Evolutionary conservation across 2,113 vertebrate genomes (phyloP).

Genomic region (Atractosteus spatula): DNA sequence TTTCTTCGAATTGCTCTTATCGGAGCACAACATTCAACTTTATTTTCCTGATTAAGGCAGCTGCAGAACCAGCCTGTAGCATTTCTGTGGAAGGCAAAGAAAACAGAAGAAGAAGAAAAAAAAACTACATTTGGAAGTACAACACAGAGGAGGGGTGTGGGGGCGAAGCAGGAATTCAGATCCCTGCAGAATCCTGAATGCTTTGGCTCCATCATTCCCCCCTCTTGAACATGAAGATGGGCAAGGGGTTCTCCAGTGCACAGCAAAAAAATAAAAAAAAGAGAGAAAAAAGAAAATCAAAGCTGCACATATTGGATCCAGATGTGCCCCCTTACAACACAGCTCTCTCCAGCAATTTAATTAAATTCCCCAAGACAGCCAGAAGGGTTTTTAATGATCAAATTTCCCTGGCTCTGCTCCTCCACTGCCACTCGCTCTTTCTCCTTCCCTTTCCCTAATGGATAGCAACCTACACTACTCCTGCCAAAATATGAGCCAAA

Average conservation of each 20-base stretch:
- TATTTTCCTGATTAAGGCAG: constrained; percentile 26
- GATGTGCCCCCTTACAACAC: constrained; percentile 61
- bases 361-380: constrained; percentile 83
- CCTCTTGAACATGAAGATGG: constrained; percentile 49
- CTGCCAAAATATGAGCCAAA: constrained; percentile 42
- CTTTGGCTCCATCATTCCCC: constrained; percentile 47
- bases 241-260: constrained; percentile 43
- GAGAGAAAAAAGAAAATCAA: constrained; percentile 53
- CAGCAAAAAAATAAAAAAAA: constrained; percentile 20
- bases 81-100: background rate
- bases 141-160: background rate
- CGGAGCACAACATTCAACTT: constrained; percentile 1
- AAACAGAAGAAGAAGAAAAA: background rate
- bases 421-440: constrained; percentile 56
- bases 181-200: constrained; percentile 50
- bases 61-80: background rate
- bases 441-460: constrained; percentile 66
- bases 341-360: constrained; percentile 77
- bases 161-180: constrained; percentile 43
- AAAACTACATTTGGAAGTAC: constrained; percentile 4
- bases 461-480: constrained; percentile 59
- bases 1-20: too few species aligned
- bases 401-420: constrained; percentile 74
- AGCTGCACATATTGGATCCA: constrained; percentile 79
- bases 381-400: constrained; percentile 78